Evolutionary conservation across 2,113 vertebrate genomes (phyloP).

Genomic region (Rostratula benghalensis): DNA sequence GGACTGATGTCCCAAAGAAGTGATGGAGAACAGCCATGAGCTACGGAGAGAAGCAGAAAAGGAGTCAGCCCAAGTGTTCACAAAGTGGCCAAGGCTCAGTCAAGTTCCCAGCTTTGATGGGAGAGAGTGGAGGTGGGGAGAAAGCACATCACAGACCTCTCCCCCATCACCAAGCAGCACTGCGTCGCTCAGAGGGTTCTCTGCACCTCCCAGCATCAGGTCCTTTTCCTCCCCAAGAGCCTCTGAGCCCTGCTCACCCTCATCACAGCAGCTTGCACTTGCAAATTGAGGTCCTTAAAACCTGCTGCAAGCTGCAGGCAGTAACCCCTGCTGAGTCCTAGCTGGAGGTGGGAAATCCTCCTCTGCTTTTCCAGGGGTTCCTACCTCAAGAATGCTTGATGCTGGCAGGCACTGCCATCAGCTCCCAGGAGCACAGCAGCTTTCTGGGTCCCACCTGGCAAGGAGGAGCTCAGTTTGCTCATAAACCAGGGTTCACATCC

Average conservation of each 20-base stretch:
- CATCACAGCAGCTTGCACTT: neutral
- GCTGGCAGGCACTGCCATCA: neutral
- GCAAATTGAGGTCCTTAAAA: neutral
- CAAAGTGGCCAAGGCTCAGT: neutral
- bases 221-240: neutral
- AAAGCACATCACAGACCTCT: neutral
- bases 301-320: neutral
- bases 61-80: fast-evolving
- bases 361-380: neutral
- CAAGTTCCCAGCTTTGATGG: neutral
- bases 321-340: neutral
- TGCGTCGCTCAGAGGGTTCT: fast-evolving
- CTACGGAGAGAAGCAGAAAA: neutral
- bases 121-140: neutral
- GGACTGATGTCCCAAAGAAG: too few relatives aligned
- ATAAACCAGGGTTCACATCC: neutral
- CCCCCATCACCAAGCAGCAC: neutral
- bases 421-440: neutral
- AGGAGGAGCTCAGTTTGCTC: neutral
- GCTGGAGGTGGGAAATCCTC: neutral
- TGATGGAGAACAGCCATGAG: neutral
- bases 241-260: neutral
- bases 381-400: neutral
- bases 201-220: fast-evolving
- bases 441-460: neutral